Base-by-base conservation (phyloP, 2,113 vertebrate genomes). In the Podiceps cristatus region DNA sequence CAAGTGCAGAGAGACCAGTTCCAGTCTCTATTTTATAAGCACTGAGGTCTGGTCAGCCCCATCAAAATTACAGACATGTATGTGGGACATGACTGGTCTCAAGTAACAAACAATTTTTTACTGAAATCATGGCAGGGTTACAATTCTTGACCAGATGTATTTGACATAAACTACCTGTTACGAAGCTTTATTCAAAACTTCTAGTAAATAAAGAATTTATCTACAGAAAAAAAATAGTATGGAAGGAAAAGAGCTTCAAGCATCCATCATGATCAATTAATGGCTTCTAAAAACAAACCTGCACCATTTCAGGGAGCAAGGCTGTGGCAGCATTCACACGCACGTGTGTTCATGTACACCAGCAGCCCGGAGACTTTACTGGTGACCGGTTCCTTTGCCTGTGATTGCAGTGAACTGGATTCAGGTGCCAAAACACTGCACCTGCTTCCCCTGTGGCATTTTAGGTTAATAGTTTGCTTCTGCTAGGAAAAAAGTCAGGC, bases 341-440 rank as follows among this genome's bases (percentile, higher is more conserved):
- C 68, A 60, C 0, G 2, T 1, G 0, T 4, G 6, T 31, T 50
- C 53, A 40, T 7, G 0, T 3, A 16, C 27, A 29, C 20, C 81
- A 76, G 68, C 47, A 91, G 53, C 60, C n/a, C 18, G 1, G 9
- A 55, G 55, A 33, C 0, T 0, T 22, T 17, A 44, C n/a, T 55
- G 67, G 63, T 11, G 37, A 76, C 33, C 1, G 0, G 18, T 25
- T 35, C 40, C n/a, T 50, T 5, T 5, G 16, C 19, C n/a, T 55
- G 40, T 76, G 42, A 63, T 62, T 62, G 53, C 71, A 58, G 13
- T 4, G 8, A 63, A 14, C 20, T 28, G 23, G 11, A 33, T 40
- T 35, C 52, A 75, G 64, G 33, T 56, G 60, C 35, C 68, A 76
- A 78, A 93, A 42, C 59, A 52, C 58, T 11, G 20, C 27, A 49